Evolutionary conservation across 2,797 vertebrate genomes (phyloP).

Genomic region (Phaenicophaeus curvirostris): DNA sequence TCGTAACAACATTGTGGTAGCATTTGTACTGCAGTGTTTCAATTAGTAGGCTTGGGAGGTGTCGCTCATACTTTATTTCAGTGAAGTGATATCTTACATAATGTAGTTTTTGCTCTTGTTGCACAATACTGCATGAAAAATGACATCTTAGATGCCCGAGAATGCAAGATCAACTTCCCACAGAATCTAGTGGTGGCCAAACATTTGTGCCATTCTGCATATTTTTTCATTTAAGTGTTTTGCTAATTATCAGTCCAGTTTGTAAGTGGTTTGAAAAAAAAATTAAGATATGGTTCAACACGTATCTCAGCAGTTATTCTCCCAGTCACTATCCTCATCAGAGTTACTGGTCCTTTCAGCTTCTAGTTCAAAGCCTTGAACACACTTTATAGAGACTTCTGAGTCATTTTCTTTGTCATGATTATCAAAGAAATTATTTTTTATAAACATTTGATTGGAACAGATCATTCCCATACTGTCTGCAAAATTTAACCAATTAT

Average conservation of each 20-base stretch:
- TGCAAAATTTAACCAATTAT: background rate
- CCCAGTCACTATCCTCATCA: background rate
- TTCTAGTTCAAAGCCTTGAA: background rate
- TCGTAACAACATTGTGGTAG: background rate
- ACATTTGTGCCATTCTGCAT: background rate
- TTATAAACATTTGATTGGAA: background rate
- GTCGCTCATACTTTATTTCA: background rate
- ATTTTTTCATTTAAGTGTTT: background rate
- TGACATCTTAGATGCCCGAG: background rate
- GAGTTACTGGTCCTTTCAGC: background rate
- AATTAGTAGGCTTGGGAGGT: background rate
- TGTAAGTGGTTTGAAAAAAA: background rate
- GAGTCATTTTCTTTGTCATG: background rate
- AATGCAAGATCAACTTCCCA: background rate
- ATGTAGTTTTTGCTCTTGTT: background rate
- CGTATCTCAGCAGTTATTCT: background rate
- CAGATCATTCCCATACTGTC: background rate
- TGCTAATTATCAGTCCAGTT: background rate
- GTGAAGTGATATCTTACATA: background rate
- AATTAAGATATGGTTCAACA: background rate
- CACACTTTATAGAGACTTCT: background rate
- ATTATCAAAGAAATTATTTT: background rate
- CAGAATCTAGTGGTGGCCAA: background rate
- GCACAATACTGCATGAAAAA: background rate
- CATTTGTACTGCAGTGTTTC: background rate